phyloP scores from a whole-genome alignment of 2,113 vertebrate species.

The Alosa alosa region DNA sequence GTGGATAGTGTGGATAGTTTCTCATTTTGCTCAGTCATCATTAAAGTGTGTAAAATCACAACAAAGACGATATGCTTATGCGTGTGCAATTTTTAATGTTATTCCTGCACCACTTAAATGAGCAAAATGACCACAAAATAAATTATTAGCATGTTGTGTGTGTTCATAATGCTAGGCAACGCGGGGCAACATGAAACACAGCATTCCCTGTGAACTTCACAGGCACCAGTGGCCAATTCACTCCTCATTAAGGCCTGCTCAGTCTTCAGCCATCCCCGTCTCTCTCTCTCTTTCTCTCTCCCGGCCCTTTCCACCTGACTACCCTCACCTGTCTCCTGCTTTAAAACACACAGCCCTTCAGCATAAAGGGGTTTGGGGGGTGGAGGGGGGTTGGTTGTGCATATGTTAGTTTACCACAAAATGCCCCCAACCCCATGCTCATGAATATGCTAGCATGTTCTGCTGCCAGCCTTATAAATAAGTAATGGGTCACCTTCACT shows the following conservation, averaged over 20 bases:
- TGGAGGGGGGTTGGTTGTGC: conserved; percentile 40
- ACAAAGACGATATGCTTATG: neutral
- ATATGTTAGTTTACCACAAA: conserved; percentile 64
- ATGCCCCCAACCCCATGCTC: conserved; percentile 49
- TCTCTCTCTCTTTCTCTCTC: conserved; percentile 24
- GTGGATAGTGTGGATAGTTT: too few relatives aligned
- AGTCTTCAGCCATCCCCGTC: neutral
- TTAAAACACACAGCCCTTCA: conserved; percentile 60
- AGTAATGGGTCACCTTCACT: conserved; percentile 47
- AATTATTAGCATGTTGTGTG: too few relatives aligned
- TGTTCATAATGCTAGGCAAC: too few relatives aligned
- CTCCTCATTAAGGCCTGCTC: too few relatives aligned
- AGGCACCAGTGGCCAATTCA: too few relatives aligned
- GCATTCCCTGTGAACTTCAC: too few relatives aligned
- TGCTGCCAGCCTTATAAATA: conserved; percentile 62
- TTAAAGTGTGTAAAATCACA: neutral
- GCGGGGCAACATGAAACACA: too few relatives aligned
- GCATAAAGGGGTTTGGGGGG: conserved; percentile 7
- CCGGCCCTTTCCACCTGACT: conserved; percentile 59
- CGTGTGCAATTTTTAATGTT: too few relatives aligned
- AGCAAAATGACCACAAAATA: too few relatives aligned
- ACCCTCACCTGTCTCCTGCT: conserved; percentile 47
- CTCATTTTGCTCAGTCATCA: neutral
- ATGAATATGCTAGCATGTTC: conserved; percentile 71
- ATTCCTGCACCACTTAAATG: too few relatives aligned